A percentile compares a stretch with the other conserved stretches of the same genome.
These are phyloP conservation scores for Sphaerophoria rueppellii DNA, from an alignment of 2,888 invertebrate species.

Conservation along the genomic window DNA sequence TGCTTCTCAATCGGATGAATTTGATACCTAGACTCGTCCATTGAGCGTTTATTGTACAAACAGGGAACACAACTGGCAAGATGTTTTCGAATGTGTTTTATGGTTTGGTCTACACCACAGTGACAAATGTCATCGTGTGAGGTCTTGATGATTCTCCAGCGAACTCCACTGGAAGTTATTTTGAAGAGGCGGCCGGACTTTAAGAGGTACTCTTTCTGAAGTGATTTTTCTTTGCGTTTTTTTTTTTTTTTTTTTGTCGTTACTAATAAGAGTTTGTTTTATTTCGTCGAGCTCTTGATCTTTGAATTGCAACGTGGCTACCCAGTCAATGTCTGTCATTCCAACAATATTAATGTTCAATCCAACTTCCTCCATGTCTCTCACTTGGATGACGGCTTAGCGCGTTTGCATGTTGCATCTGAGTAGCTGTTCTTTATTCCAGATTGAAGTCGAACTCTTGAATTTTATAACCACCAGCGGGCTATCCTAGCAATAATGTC, in stretches of 20 bases:
- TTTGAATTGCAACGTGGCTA: not conserved
- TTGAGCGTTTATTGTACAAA: conserved; percentile 23
- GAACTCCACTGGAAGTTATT: conserved; percentile 34
- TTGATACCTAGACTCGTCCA: conserved; percentile 25
- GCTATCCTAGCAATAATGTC: conserved; percentile 34
- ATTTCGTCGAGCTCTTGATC: not conserved
- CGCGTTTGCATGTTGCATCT: conserved; percentile 55
- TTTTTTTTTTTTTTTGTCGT: not conserved
- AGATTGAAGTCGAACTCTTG: conserved; percentile 44
- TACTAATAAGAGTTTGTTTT: not conserved
- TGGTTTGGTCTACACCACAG: conserved; percentile 5
- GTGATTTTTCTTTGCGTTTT: conserved; percentile 12
- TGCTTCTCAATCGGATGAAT: conserved; percentile 27
- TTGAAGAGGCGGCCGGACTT: conserved; percentile 34
- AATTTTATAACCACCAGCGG: conserved; percentile 7
- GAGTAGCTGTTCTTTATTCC: conserved; percentile 57
- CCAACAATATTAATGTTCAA: conserved; percentile 20
- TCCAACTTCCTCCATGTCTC: conserved; percentile 29
- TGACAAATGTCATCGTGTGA: conserved; percentile 65
- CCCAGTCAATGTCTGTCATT: conserved; percentile 36
- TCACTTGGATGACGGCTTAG: conserved; percentile 45
- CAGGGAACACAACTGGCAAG: no score
- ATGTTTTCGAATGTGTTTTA: no score
- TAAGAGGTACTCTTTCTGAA: conserved; percentile 27
- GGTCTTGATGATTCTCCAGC: conserved; percentile 41